phyloP scores from a whole-genome alignment of 2,888 invertebrate species.

The Antheraea yamamai region DNA sequence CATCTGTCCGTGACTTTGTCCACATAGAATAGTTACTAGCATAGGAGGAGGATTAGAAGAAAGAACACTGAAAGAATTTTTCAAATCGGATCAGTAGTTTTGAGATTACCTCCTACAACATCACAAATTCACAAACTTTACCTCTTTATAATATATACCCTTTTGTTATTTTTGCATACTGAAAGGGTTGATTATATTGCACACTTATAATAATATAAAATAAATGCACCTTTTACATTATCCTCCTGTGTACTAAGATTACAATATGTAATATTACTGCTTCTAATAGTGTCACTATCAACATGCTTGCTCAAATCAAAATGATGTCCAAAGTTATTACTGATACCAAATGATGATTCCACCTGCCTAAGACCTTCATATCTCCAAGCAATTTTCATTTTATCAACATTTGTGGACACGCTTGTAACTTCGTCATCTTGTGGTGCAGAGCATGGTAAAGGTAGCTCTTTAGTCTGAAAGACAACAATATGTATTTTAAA shows the following conservation, averaged over 20 bases:
- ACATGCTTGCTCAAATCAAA: slow-evolving; percentile 91
- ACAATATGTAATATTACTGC: slow-evolving; percentile 83
- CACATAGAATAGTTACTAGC: too few relatives aligned
- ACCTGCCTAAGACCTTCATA: slow-evolving; percentile 89
- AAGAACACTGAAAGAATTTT: too few relatives aligned
- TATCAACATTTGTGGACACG: slow-evolving; percentile 61
- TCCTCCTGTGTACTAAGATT: slow-evolving; percentile 46
- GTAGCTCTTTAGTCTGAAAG: slow-evolving; percentile 76
- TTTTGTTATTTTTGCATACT: too few relatives aligned
- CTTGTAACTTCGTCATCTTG: slow-evolving; percentile 65
- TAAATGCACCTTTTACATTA: slow-evolving; percentile 41
- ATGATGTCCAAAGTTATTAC: slow-evolving; percentile 86
- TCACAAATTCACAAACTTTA: too few relatives aligned
- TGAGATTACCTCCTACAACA: too few relatives aligned
- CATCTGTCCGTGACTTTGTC: too few relatives aligned
- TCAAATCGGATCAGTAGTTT: too few relatives aligned
- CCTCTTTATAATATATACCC: too few relatives aligned
- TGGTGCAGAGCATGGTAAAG: slow-evolving; percentile 76
- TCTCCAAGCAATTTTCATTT: slow-evolving; percentile 95
- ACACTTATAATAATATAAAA: background rate
- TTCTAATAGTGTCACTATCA: slow-evolving; percentile 80
- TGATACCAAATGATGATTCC: slow-evolving; percentile 77
- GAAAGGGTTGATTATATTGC: too few relatives aligned
- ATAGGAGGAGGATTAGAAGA: too few relatives aligned
- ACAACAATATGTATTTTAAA: background rate